Evolutionary conservation across 2,888 invertebrate species (phyloP).

Genomic region (Polietes domitor): DNA sequence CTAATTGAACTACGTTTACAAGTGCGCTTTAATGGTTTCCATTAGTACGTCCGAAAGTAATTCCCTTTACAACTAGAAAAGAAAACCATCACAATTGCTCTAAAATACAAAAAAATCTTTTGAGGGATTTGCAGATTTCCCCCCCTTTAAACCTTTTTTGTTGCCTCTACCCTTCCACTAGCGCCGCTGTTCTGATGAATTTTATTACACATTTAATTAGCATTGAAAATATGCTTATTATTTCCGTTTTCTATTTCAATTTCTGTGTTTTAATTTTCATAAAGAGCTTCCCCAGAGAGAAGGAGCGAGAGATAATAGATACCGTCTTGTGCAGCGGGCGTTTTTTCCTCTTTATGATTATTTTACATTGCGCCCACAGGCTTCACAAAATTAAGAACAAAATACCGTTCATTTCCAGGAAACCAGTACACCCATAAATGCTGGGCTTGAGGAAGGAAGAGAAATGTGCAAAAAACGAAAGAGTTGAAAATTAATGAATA

Average conservation of each 20-base stretch:
- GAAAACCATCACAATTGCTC: background rate
- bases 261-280: slow-evolving; percentile 1
- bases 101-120: background rate
- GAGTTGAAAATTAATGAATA: slow-evolving; percentile 11
- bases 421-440: slow-evolving; percentile 14
- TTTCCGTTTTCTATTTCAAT: slow-evolving; percentile 48
- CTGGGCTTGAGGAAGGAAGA: background rate
- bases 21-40: too few relatives aligned
- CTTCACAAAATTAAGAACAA: background rate
- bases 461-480: background rate
- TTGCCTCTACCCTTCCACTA: background rate
- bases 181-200: background rate
- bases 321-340: background rate
- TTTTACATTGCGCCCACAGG: slow-evolving; percentile 14
- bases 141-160: background rate
- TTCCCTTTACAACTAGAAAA: background rate
- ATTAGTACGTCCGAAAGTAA: too few relatives aligned
- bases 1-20: too few relatives aligned
- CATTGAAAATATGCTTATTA: slow-evolving; percentile 53
- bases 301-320: slow-evolving; percentile 22
- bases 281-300: slow-evolving; percentile 10
- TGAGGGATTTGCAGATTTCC: too few relatives aligned
- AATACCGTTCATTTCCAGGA: slow-evolving; percentile 18
- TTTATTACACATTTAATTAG: slow-evolving; percentile 54
- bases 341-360: background rate